Percentiles rank a stretch among this genome's conserved stretches.
phyloP scores from a whole-genome alignment of 2,797 vertebrate species.

The Xyrichtys novacula region DNA sequence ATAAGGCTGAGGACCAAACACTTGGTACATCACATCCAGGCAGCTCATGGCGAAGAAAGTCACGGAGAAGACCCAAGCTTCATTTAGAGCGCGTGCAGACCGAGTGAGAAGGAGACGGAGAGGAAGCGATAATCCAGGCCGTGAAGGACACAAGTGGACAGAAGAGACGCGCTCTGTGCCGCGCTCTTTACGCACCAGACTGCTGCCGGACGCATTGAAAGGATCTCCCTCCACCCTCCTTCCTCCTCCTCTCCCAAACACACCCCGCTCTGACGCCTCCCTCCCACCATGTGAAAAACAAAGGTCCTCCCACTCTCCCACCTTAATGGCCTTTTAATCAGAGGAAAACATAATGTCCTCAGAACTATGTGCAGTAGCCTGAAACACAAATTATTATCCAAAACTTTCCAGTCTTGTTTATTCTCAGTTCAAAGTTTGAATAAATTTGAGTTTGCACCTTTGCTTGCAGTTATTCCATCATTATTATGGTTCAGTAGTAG shows the following conservation, averaged over 20 bases:
- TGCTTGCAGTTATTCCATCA: not conserved
- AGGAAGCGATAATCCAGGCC: constrained; percentile 50
- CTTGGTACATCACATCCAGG: constrained; percentile 99
- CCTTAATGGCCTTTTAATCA: constrained; percentile 57
- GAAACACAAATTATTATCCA: constrained; percentile 8
- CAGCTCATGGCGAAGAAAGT: constrained; percentile 95
- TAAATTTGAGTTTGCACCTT: not conserved
- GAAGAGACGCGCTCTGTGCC: not conserved
- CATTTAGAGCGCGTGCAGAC: constrained; percentile 66
- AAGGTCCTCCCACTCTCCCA: constrained; percentile 49
- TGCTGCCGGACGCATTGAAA: constrained; percentile 15
- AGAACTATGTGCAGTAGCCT: not conserved
- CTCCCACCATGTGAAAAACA: constrained; percentile 62
- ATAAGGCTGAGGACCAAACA: constrained; percentile 95
- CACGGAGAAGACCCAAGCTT: constrained; percentile 79
- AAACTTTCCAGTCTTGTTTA: not conserved
- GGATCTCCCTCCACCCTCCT: constrained; percentile 15
- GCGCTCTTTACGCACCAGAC: constrained; percentile 60
- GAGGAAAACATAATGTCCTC: not conserved
- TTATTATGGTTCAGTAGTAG: too few relatives aligned
- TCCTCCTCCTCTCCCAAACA: not conserved
- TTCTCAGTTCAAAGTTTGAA: not conserved
- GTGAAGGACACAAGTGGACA: not conserved
- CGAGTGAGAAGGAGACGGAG: constrained; percentile 13
- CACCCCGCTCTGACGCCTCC: constrained; percentile 35